Percentiles rank a stretch among this genome's conserved stretches.
phyloP scores from a whole-genome alignment of 1,140 invertebrate species.

The Daktulosphaira vitifoliae region DNA sequence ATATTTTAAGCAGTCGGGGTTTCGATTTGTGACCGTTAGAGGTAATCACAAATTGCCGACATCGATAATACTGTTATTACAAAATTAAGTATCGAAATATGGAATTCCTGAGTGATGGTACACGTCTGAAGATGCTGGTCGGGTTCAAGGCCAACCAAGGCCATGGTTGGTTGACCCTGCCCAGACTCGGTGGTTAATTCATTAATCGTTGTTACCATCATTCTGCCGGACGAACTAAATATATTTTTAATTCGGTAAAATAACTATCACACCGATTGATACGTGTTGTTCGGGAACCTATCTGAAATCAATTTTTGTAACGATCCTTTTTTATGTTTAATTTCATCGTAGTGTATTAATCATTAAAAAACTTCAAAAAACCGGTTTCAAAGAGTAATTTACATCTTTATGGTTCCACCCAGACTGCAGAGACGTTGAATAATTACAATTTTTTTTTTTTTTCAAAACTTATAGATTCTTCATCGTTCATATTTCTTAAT shows the following conservation, averaged over 20 bases:
- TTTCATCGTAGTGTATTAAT: slow-evolving; percentile 19
- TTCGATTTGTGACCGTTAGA: too few relatives aligned
- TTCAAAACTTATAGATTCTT: background rate
- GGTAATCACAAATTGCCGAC: too few relatives aligned
- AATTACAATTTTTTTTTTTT: slow-evolving; percentile 17
- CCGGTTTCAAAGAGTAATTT: slow-evolving; percentile 23
- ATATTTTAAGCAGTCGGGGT: too few relatives aligned
- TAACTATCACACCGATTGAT: background rate
- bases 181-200: slow-evolving; percentile 16
- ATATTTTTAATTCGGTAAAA: background rate
- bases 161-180: slow-evolving; percentile 29
- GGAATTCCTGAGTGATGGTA: slow-evolving; percentile 3
- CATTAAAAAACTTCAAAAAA: slow-evolving; percentile 26
- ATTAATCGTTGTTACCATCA: slow-evolving; percentile 26
- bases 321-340: slow-evolving; percentile 21
- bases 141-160: slow-evolving; percentile 32
- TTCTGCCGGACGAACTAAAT: background rate
- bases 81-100: background rate
- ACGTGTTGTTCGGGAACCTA: background rate
- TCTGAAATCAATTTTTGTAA: slow-evolving; percentile 23
- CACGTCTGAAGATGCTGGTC: slow-evolving; percentile 5
- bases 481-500: too few relatives aligned
- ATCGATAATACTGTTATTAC: too few relatives aligned
- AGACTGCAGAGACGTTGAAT: slow-evolving; percentile 3
- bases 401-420: background rate